A percentile compares a stretch with the other conserved stretches of the same genome.
phyloP scores from a whole-genome alignment of 2,888 invertebrate genomes.

The Chironomus riparius region DNA sequence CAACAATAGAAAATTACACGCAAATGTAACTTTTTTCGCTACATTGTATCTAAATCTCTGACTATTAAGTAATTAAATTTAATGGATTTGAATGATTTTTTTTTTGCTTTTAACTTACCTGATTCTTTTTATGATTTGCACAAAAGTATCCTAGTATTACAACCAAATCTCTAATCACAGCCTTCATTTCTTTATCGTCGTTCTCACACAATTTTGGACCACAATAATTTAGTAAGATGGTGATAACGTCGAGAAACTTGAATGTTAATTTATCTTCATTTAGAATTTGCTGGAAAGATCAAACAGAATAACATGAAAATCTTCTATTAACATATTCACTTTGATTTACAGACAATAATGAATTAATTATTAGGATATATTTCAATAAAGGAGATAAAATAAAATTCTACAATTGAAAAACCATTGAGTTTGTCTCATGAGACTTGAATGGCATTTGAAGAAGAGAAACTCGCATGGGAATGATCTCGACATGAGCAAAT shows the following conservation, averaged over 20 bases:
- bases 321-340: not conserved
- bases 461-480: not conserved
- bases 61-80: not conserved
- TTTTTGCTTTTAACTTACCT: slow-evolving; percentile 32
- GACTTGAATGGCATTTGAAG: not conserved
- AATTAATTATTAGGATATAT: not conserved
- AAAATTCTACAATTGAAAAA: not conserved
- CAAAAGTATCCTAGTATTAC: slow-evolving; percentile 42
- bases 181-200: slow-evolving; percentile 38
- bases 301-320: not conserved
- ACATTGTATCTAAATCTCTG: no score
- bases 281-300: slow-evolving; percentile 37
- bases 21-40: no score
- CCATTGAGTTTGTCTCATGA: not conserved
- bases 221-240: slow-evolving; percentile 39
- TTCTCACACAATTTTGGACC: slow-evolving; percentile 33
- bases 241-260: slow-evolving; percentile 41
- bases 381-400: not conserved
- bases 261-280: slow-evolving; percentile 38
- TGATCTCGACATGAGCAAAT: not conserved
- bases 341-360: not conserved
- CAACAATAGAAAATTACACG: not conserved
- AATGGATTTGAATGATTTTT: slow-evolving; percentile 1
- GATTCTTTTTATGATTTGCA: slow-evolving; percentile 40
- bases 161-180: slow-evolving; percentile 42